A percentile compares a stretch with the other conserved stretches of the same genome.
Conservation (phyloP, 2,888 invertebrate species). For the Plagodis pulveraria region DNA sequence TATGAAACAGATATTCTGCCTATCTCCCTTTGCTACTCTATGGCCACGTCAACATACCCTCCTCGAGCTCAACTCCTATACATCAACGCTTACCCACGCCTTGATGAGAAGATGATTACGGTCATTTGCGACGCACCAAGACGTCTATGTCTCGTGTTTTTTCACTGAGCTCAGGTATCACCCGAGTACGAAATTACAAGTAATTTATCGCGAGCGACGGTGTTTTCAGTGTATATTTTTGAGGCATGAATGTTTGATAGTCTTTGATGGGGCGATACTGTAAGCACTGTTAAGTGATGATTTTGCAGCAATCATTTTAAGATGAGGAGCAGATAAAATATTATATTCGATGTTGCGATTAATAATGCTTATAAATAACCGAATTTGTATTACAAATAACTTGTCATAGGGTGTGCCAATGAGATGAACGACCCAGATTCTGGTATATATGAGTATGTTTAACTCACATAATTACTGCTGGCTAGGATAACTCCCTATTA, state of each 20-base stretch:
- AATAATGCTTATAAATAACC: neutral
- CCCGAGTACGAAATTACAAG: constrained; percentile 81
- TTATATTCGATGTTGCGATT: neutral
- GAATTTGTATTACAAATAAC: too few species aligned
- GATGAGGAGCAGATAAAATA: constrained; percentile 6
- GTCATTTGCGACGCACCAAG: constrained; percentile 85
- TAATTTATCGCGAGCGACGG: constrained; percentile 78
- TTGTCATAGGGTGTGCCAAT: too few species aligned
- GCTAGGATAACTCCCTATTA: too few species aligned
- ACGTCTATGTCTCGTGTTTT: constrained; percentile 85
- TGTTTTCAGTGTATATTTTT: constrained; percentile 55
- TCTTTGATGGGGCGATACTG: constrained; percentile 36
- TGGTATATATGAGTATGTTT: too few species aligned
- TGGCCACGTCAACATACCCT: constrained; percentile 42
- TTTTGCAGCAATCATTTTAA: constrained; percentile 4
- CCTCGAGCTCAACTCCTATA: constrained; percentile 70
- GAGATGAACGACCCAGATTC: too few species aligned
- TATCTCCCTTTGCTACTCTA: constrained; percentile 27
- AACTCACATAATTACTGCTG: too few species aligned
- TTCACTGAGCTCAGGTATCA: constrained; percentile 83
- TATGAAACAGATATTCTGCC: neutral
- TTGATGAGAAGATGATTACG: constrained; percentile 85
- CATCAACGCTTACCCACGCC: constrained; percentile 81
- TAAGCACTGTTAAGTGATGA: constrained; percentile 9
- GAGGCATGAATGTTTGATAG: constrained; percentile 48